phyloP scores from a whole-genome alignment of 2,113 vertebrate species.

The Sardina pilchardus region DNA sequence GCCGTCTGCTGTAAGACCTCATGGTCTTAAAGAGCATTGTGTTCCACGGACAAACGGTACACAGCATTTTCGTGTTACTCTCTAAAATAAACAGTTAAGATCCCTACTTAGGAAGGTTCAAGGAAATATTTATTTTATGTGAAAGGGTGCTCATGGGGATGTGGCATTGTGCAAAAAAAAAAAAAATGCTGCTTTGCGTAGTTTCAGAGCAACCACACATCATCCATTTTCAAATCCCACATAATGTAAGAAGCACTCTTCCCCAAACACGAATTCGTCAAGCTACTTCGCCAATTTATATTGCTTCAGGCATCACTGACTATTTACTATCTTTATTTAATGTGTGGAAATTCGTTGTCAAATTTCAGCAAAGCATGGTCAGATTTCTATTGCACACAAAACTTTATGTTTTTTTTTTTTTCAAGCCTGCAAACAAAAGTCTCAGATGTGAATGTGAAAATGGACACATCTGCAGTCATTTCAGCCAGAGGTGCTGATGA shows the following conservation, averaged over 20 bases:
- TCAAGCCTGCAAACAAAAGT: not conserved
- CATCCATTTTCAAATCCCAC: not conserved
- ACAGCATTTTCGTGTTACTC: not conserved
- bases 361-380: not conserved
- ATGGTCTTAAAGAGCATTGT: constrained; percentile 67
- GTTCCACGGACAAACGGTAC: constrained; percentile 26
- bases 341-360: no score
- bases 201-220: not conserved
- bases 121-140: not conserved
- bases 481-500: no score
- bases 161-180: not conserved
- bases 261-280: no score
- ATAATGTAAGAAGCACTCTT: not conserved
- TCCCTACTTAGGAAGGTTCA: not conserved
- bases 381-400: no score
- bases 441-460: not conserved
- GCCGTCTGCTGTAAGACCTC: constrained; percentile 59
- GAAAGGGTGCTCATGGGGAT: not conserved
- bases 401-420: no score
- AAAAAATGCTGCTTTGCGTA: not conserved
- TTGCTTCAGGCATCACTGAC: no score
- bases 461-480: no score
- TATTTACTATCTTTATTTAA: no score
- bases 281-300: no score
- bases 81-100: not conserved